These are phyloP conservation scores for Brachionus plicatilis DNA, from an alignment of 1,140 invertebrate species.

Conservation along the genomic window DNA sequence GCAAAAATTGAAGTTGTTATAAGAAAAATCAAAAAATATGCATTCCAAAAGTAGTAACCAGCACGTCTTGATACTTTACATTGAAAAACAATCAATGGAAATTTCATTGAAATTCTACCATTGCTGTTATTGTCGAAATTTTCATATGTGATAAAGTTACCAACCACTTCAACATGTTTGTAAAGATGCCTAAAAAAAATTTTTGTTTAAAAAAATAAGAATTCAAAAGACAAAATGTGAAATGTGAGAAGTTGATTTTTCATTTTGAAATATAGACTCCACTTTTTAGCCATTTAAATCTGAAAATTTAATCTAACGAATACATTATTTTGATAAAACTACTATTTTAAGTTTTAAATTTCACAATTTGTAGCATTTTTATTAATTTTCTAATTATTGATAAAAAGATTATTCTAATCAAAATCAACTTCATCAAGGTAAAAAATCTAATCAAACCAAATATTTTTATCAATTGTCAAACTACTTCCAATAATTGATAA, in stretches of 20 bases:
- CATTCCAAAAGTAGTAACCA: conserved; percentile 47
- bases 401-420: too few species aligned
- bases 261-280: too few species aligned
- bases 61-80: conserved; percentile 43
- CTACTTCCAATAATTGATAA: conserved; percentile 26
- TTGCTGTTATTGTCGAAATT: background rate
- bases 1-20: conserved; percentile 54
- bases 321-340: too few species aligned
- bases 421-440: too few species aligned
- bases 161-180: conserved; percentile 43
- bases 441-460: background rate
- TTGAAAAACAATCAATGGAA: conserved; percentile 42
- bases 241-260: too few species aligned
- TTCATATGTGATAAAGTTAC: conserved; percentile 42
- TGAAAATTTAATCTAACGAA: too few species aligned
- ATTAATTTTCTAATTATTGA: background rate
- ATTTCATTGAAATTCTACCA: background rate
- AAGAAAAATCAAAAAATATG: conserved; percentile 46
- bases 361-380: background rate
- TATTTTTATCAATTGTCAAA: conserved; percentile 40
- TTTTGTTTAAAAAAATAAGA: background rate
- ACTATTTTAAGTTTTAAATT: background rate
- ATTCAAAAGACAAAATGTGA: too few species aligned
- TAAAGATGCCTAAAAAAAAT: conserved; percentile 42
- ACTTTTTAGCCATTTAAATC: too few species aligned